These are phyloP conservation scores for Catharus ustulatus DNA, from an alignment of 2,797 vertebrate genomes.

Conservation along the genomic window DNA sequence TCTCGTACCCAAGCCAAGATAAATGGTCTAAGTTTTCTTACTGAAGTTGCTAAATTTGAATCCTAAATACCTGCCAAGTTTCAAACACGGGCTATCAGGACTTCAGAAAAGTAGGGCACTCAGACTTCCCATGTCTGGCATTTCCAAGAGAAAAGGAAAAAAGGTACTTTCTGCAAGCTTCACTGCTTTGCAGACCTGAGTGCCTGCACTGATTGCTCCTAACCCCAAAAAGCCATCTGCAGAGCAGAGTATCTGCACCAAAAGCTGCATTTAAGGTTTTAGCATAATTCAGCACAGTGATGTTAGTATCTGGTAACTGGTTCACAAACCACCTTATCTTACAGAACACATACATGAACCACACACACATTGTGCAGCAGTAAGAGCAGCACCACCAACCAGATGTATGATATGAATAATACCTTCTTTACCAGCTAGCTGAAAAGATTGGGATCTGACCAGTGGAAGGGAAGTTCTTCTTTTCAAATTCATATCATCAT, in stretches of 20 bases:
- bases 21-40: neutral
- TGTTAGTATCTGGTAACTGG: neutral
- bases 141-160: neutral
- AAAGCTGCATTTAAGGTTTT: neutral
- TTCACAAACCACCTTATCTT: neutral
- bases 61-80: neutral
- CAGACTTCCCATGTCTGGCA: neutral
- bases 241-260: neutral
- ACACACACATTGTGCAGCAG: neutral
- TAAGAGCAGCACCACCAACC: neutral
- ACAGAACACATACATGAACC: accelerated
- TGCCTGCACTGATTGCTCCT: neutral
- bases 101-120: neutral
- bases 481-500: constrained; percentile 96
- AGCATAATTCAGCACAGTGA: neutral
- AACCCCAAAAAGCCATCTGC: neutral
- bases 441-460: constrained; percentile 95
- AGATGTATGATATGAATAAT: neutral
- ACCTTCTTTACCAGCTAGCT: constrained; percentile 92
- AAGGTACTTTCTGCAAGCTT: neutral
- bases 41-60: neutral
- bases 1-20: neutral
- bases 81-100: neutral
- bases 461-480: constrained; percentile 93
- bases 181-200: neutral